phyloP scores from a whole-genome alignment of 2,888 invertebrate genomes.

The Pristionchus entomophagus region DNA sequence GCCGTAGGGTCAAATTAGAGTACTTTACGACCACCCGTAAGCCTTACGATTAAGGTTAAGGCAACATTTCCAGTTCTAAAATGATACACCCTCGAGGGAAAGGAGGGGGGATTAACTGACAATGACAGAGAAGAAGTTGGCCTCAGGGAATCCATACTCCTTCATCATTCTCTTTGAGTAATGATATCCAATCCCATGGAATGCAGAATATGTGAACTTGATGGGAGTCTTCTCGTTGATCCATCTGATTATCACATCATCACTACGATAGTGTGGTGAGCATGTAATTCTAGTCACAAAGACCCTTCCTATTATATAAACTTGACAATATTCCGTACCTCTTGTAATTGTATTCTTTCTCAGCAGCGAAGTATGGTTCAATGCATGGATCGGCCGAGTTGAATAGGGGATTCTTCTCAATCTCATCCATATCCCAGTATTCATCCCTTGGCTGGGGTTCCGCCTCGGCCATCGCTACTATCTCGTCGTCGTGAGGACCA shows the following conservation, averaged over 20 bases:
- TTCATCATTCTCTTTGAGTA: slow-evolving; percentile 86
- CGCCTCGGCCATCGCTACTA: slow-evolving; percentile 85
- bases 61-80: no score
- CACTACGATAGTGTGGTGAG: no score
- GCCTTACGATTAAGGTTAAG: no score
- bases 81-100: no score
- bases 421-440: slow-evolving; percentile 85
- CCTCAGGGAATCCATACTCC: slow-evolving; percentile 82
- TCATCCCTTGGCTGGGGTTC: slow-evolving; percentile 85
- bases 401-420: slow-evolving; percentile 81
- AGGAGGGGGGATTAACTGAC: slow-evolving; percentile 51
- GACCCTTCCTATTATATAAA: not conserved
- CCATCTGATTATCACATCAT: slow-evolving; percentile 58
- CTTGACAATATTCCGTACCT: not conserved
- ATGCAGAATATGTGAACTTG: slow-evolving; percentile 91
- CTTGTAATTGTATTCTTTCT: slow-evolving; percentile 52
- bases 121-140: slow-evolving; percentile 76
- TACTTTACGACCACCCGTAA: no score
- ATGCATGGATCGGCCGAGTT: slow-evolving; percentile 80
- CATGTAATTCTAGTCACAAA: no score
- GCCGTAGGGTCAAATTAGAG: no score
- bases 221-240: slow-evolving; percentile 77
- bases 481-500: slow-evolving; percentile 89
- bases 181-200: slow-evolving; percentile 95
- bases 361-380: slow-evolving; percentile 82